Percentiles rank a stretch among this genome's conserved stretches.
These are phyloP conservation scores for Okapia johnstoni DNA, from an alignment of 2,113 vertebrate genomes.

Conservation along the genomic window DNA sequence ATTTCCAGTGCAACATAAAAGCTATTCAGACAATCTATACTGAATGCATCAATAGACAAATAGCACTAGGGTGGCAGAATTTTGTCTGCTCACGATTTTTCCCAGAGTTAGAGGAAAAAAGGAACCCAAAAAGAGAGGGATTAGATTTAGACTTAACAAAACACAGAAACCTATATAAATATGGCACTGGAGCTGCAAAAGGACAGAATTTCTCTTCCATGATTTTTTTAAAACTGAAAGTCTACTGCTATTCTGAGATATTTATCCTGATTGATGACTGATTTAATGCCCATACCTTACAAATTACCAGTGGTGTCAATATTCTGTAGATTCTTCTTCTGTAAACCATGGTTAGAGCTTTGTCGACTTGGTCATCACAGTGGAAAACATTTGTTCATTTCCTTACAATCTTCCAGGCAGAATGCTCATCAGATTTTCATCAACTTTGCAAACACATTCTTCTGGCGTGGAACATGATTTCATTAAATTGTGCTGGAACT, in stretches of 20 bases:
- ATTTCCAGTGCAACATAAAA: neutral
- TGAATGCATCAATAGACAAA: neutral
- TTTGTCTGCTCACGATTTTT: neutral
- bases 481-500: slow-evolving; percentile 37
- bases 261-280: slow-evolving; percentile 3
- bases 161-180: neutral
- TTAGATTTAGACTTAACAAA: neutral
- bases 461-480: slow-evolving; percentile 15
- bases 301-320: neutral
- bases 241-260: neutral
- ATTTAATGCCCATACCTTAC: neutral
- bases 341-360: neutral
- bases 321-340: neutral
- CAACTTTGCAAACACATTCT: slow-evolving; percentile 53
- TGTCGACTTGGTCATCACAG: slow-evolving; percentile 13
- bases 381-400: slow-evolving; percentile 52
- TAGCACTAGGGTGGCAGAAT: neutral
- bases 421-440: slow-evolving; percentile 57
- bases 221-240: neutral
- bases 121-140: neutral
- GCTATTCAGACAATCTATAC: neutral
- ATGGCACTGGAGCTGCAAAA: neutral
- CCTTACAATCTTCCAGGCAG: slow-evolving; percentile 41
- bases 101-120: neutral
- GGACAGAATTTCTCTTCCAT: neutral